Base-by-base conservation (phyloP, 2,888 invertebrate species). In the Chelonus formosanus region DNA sequence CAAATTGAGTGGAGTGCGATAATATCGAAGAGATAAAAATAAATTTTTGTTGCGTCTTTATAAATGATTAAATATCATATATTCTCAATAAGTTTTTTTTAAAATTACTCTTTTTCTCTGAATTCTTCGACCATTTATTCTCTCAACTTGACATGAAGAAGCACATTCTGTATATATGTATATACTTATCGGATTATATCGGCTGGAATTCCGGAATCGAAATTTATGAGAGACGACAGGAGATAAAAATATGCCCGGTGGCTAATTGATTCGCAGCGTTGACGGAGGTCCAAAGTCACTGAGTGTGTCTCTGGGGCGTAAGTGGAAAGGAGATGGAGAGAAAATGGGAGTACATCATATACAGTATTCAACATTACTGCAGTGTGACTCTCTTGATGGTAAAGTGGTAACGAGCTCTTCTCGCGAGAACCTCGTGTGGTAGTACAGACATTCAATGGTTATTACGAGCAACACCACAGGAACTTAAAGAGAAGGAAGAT, bases 381-480 rank as follows among this genome's bases (percentile, higher is more conserved):
- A 20, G 20, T 20, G 20, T 20, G 20, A 20, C 20, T 20, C 20
- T 20, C 20, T 20, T 20, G 20, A 20, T 20, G 20, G 20, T 8
- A 53, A 35, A 36, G 32, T 57, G 70, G 71, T 72, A 60, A 65
- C 70, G 69, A 55, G 63, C 36, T 55, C 67, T 61, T 62, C 53
- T 57, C 53, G 34, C 53, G 34, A 62, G 34, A 54, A 52, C 56
- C 64, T 56, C 56, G 56, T 60, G 56, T 68, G 70, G 65, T 68
- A 70, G 75, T 65, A 73, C 75, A 74, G 75, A 80, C 78, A 78
- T 77, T 76, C 76, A 69, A 76, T 78, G 76, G 78, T 80, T 80
- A 80, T 81, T 81, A 80, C 78, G 78, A 76, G 78, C 78, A 80
- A 79, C 80, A 78, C 81, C 78, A 77, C 76, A 73, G 79, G 78